phyloP scores from a whole-genome alignment of 2,797 vertebrate species.

The Heterohyrax brucei region DNA sequence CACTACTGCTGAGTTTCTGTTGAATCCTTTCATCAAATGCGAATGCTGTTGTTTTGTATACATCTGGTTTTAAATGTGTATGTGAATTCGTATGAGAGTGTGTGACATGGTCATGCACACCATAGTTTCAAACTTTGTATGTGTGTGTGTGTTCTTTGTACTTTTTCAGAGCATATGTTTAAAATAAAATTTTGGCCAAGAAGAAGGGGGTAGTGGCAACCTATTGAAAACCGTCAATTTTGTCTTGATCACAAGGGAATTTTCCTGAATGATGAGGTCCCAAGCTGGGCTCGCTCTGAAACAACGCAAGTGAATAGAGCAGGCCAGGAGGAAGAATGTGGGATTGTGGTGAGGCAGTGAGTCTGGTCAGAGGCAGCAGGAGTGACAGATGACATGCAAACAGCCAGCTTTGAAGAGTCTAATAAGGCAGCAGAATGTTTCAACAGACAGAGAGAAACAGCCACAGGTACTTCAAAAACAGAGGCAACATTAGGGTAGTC shows the following conservation, averaged over 20 bases:
- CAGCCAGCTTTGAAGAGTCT: background rate
- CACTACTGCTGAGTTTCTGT: background rate
- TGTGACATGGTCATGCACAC: background rate
- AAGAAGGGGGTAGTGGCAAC: background rate
- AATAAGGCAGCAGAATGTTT: background rate
- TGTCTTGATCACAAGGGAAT: conserved; percentile 52
- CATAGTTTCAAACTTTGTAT: background rate
- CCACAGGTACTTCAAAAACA: background rate
- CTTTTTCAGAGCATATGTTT: conserved; percentile 60
- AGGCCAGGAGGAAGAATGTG: background rate
- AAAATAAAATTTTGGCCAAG: conserved; percentile 66
- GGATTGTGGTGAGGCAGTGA: background rate
- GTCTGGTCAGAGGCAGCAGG: background rate
- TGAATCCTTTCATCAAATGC: conserved; percentile 43
- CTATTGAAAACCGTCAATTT: conserved; percentile 61
- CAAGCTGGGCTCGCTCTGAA: background rate
- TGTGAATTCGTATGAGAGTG: background rate
- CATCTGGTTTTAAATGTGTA: background rate
- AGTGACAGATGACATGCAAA: background rate
- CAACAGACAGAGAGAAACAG: background rate
- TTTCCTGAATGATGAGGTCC: conserved; percentile 1
- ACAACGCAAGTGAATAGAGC: background rate
- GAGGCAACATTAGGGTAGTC: background rate
- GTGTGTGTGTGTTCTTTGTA: conserved; percentile 2
- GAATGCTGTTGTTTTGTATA: background rate